A percentile compares a stretch with the other conserved stretches of the same genome.
Evolutionary conservation across 2,888 invertebrate genomes (phyloP).

Genomic region (Flexamia atlantica): DNA sequence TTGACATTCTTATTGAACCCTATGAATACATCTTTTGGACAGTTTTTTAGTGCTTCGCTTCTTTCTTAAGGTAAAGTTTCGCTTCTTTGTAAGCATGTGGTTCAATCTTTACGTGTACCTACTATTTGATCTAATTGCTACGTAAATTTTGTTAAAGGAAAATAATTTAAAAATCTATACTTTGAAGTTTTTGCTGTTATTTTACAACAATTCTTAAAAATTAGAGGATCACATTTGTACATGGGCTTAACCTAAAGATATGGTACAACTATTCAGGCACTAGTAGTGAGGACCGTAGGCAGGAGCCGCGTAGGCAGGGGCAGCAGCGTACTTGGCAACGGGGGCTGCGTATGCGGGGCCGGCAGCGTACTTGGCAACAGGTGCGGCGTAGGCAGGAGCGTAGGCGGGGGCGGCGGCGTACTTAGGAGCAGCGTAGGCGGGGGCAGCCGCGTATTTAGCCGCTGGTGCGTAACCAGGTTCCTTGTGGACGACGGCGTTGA

Average conservation of each 20-base stretch:
- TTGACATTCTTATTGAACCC: too few relatives aligned
- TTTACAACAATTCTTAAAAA: conserved; percentile 24
- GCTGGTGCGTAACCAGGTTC: conserved; percentile 70
- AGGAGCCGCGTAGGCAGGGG: conserved; percentile 67
- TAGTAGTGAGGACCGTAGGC: conserved; percentile 66
- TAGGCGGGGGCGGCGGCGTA: conserved; percentile 71
- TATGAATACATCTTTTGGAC: too few relatives aligned
- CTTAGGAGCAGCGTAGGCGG: conserved; percentile 62
- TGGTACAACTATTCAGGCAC: conserved; percentile 48
- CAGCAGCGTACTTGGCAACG: conserved; percentile 65
- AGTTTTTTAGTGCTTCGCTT: too few relatives aligned
- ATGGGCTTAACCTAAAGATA: conserved; percentile 33
- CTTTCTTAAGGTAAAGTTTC: too few relatives aligned
- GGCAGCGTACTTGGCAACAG: conserved; percentile 71
- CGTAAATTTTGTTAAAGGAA: too few relatives aligned
- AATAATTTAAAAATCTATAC: too few relatives aligned
- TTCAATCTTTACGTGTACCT: too few relatives aligned
- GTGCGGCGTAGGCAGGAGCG: conserved; percentile 69
- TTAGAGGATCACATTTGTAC: conserved; percentile 54
- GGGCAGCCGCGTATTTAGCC: conserved; percentile 64
- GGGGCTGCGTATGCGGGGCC: conserved; percentile 73
- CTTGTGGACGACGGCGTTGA: conserved; percentile 71
- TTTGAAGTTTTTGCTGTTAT: not conserved
- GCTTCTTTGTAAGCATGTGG: too few relatives aligned
- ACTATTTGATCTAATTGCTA: too few relatives aligned